Base-by-base conservation (phyloP, 1,140 invertebrate species). In the Gonioctena quinquepunctata region DNA sequence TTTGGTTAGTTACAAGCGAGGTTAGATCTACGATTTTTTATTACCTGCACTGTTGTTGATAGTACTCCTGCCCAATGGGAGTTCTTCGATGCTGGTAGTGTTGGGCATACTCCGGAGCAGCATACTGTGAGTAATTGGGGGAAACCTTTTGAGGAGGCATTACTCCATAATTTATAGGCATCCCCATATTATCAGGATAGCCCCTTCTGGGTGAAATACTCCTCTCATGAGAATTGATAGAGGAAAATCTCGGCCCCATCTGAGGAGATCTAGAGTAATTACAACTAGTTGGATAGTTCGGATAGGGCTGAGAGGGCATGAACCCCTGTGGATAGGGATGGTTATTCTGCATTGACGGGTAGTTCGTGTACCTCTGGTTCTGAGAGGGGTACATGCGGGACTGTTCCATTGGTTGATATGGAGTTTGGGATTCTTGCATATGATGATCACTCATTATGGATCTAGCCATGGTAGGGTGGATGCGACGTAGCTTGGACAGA, bases 81-180 rank as follows among this genome's bases (percentile, higher is more conserved):
- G 69, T 23, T 48, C 74, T 68, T 22, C 79, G 65, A 27, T 81
- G 80, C 54, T 82, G 81, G 57, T 81, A 82, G 65, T 82, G 80
- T 61, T 81, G 80, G 3, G 80, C 73, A 62, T 82, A 82, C 48
- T 82, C 80, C 0, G 75, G 68, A 21, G 76, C 71, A 21, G 50
- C 63, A 54, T 77, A 78, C 13, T 76, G 74, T 6, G 68, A 57
- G 33, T 78, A 76, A 21, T 62, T 67, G 0, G 75, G 66, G 0
- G 74, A 66, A 1, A 76, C 74, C 66, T 73, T 77, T 42, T 72
- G 72, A 7, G 74, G 69, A 16, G 69, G 72, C 3, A 59, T 42
- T 56, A 73, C 70, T 13, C 63, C 67, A 59, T 72, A 75, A 33
- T 76, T 76, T 60, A 76, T 64, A 6, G 26, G 68, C 49, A 72